phyloP scores from a whole-genome alignment of 2,113 vertebrate species.

The Poeciliopsis turrubarensis region DNA sequence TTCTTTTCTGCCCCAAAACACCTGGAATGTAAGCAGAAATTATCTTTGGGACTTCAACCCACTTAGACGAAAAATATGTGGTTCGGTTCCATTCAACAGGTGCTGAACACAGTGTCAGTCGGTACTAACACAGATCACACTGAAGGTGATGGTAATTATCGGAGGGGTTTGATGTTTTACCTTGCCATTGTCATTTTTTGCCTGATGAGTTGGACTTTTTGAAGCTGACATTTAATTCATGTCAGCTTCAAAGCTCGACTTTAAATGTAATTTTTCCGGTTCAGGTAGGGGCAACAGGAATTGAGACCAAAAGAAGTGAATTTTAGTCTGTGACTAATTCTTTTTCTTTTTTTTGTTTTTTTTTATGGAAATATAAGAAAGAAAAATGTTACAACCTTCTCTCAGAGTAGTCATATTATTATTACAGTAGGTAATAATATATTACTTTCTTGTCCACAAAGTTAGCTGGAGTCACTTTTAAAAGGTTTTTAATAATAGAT shows the following conservation, averaged over 20 bases:
- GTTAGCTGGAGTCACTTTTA: no score
- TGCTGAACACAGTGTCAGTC: conserved; percentile 10
- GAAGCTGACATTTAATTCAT: background rate
- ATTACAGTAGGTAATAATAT: no score
- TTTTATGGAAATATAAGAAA: no score
- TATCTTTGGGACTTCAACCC: background rate
- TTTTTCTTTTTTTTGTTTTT: no score
- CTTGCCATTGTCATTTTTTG: conserved; percentile 1
- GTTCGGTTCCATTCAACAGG: conserved; percentile 14
- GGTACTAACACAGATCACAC: background rate
- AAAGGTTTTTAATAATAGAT: no score
- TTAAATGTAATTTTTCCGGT: background rate
- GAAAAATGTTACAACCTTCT: no score
- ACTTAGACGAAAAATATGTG: conserved; percentile 14
- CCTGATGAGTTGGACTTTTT: background rate
- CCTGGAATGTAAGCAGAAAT: background rate
- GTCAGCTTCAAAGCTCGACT: background rate
- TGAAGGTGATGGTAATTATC: background rate
- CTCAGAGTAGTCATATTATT: no score
- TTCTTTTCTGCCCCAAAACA: background rate
- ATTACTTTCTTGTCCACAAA: no score
- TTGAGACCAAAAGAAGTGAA: no score
- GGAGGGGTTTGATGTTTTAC: background rate
- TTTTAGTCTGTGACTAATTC: no score
- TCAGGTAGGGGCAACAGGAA: no score